Conservation (phyloP, 2,888 invertebrate genomes). For the Andrena dorsata region DNA sequence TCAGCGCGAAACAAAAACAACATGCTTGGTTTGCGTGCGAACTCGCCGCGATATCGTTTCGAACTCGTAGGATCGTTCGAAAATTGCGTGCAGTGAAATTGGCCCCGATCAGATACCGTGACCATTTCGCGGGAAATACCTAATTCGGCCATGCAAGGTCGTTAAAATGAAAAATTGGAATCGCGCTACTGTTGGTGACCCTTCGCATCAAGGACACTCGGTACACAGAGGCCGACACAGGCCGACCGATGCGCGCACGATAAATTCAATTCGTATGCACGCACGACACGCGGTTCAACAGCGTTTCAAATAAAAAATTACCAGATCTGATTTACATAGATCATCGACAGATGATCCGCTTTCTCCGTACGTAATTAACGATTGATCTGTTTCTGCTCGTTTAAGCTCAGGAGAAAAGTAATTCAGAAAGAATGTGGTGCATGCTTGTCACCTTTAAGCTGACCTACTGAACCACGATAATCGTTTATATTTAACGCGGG, state of each 20-base stretch:
- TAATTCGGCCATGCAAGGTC: conserved; percentile 21
- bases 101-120: conserved; percentile 34
- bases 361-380: neutral
- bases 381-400: neutral
- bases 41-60: neutral
- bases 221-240: neutral
- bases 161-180: conserved; percentile 48
- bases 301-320: neutral
- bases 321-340: neutral
- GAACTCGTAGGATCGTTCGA: conserved; percentile 10
- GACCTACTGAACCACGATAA: conserved; percentile 56
- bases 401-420: conserved; percentile 4
- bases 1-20: neutral
- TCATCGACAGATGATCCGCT: no score
- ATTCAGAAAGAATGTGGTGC: conserved; percentile 36
- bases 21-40: neutral
- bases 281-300: neutral
- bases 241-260: neutral
- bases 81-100: conserved; percentile 31
- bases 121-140: conserved; percentile 48
- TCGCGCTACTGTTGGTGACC: conserved; percentile 53
- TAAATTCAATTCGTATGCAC: neutral
- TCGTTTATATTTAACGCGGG: conserved; percentile 53
- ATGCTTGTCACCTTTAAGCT: conserved; percentile 41
- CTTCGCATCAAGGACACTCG: conserved; percentile 25